Percentiles rank a stretch among this genome's conserved stretches.
Evolutionary conservation across 2,888 invertebrate genomes (phyloP).

Genomic region (Germaria angustata): DNA sequence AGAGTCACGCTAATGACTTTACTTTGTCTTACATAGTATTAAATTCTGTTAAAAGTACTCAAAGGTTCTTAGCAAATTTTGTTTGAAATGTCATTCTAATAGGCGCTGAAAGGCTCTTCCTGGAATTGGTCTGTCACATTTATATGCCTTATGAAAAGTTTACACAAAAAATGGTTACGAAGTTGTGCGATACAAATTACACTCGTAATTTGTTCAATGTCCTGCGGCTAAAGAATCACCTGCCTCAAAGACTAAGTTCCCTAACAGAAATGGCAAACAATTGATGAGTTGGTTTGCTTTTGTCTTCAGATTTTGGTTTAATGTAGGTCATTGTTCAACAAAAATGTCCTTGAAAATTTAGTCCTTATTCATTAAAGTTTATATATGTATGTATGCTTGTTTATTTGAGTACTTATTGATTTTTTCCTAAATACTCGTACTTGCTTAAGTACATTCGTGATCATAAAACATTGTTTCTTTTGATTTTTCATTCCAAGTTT

Average conservation of each 20-base stretch:
- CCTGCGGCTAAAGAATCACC: not conserved
- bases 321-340: not conserved
- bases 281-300: not conserved
- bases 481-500: not conserved
- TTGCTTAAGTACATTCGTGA: not conserved
- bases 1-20: too few species aligned
- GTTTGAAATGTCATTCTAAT: too few species aligned
- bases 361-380: constrained; percentile 22
- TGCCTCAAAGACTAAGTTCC: not conserved
- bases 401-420: too few species aligned
- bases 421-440: too few species aligned
- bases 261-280: not conserved
- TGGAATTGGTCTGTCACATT: too few species aligned
- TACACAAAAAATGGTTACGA: too few species aligned
- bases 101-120: too few species aligned
- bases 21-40: too few species aligned
- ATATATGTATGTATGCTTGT: too few species aligned
- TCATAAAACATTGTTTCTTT: constrained; percentile 1
- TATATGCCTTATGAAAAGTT: too few species aligned
- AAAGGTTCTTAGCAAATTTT: too few species aligned
- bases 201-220: not conserved
- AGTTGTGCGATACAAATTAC: not conserved
- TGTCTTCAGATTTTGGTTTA: not conserved
- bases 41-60: too few species aligned
- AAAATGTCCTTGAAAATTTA: constrained; percentile 29